Percentiles rank a stretch among this genome's conserved stretches.
Conservation (phyloP, 2,888 invertebrate species). For the Agrochola circellaris region DNA sequence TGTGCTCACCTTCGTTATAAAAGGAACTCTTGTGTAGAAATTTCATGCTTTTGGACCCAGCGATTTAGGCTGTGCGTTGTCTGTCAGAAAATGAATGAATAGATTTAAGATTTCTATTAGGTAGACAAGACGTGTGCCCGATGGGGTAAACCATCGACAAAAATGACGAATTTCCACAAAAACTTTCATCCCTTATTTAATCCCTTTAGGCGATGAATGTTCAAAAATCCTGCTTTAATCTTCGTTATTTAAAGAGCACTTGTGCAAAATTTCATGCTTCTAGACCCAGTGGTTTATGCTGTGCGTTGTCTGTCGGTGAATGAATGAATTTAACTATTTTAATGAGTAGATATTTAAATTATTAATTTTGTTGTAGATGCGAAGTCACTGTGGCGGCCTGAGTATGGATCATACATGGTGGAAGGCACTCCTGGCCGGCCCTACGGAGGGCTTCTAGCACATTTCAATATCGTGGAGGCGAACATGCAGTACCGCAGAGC, state of each 20-base stretch:
- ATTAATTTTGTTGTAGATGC: slow-evolving; percentile 88
- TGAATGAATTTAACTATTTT: not conserved
- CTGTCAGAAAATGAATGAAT: too few relatives aligned
- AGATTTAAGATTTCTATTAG: too few relatives aligned
- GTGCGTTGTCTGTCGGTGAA: not conserved
- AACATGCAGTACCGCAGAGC: slow-evolving; percentile 98
- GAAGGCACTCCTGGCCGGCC: slow-evolving; percentile 99
- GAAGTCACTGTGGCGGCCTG: slow-evolving; percentile 98
- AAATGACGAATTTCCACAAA: too few relatives aligned
- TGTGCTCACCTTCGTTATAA: not conserved
- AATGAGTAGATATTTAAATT: not conserved
- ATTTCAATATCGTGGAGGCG: slow-evolving; percentile 99
- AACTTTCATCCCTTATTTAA: too few relatives aligned
- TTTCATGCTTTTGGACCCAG: too few relatives aligned
- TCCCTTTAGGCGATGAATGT: too few relatives aligned
- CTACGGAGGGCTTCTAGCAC: slow-evolving; percentile 98
- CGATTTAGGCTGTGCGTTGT: not conserved
- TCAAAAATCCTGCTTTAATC: not conserved
- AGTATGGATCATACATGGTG: slow-evolving; percentile 99
- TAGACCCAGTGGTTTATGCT: not conserved
- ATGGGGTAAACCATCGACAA: too few relatives aligned
- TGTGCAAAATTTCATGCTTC: not conserved
- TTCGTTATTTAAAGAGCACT: not conserved
- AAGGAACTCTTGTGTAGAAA: too few relatives aligned
- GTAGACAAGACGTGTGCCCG: too few relatives aligned